Evolutionary conservation across 2,113 vertebrate genomes (phyloP).

Genomic region (Amblyornis subalaris): DNA sequence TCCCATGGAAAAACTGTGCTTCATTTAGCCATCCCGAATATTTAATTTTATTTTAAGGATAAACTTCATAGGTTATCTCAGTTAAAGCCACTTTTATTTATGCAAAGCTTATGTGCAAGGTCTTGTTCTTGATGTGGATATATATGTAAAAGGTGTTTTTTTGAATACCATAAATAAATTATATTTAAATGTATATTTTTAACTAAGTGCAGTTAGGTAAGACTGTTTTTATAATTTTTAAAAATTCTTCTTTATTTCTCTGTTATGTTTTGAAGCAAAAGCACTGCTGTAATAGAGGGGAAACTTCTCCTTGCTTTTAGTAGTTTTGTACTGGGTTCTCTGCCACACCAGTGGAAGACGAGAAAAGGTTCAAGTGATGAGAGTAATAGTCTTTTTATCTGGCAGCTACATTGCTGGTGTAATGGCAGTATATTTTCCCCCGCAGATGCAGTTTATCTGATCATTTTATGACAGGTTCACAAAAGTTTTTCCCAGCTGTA

Average conservation of each 20-base stretch:
- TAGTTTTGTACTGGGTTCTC: background rate
- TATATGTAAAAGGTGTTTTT: background rate
- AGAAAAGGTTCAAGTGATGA: background rate
- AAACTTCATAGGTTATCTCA: constrained; percentile 50
- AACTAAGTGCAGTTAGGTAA: background rate
- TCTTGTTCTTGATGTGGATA: constrained; percentile 24
- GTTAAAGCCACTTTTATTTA: constrained; percentile 56
- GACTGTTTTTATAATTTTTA: background rate
- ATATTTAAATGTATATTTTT: constrained; percentile 7
- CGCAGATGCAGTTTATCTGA: background rate
- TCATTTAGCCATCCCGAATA: constrained; percentile 48
- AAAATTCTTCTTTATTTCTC: background rate
- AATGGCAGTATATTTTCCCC: background rate
- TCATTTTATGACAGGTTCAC: constrained; percentile 9
- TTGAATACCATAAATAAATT: constrained; percentile 13
- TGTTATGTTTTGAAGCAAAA: background rate
- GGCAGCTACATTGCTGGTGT: background rate
- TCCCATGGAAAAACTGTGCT: constrained; percentile 55
- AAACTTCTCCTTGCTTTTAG: background rate
- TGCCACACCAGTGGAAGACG: background rate
- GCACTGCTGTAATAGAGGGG: background rate
- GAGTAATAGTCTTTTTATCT: background rate
- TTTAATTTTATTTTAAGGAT: constrained; percentile 44
- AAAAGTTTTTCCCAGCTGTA: constrained; percentile 8
- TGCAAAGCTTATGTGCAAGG: constrained; percentile 18